A percentile compares a stretch with the other conserved stretches of the same genome.
Evolutionary conservation across 2,113 vertebrate species (phyloP).

Genomic region (Gnathonemus longibarbis): DNA sequence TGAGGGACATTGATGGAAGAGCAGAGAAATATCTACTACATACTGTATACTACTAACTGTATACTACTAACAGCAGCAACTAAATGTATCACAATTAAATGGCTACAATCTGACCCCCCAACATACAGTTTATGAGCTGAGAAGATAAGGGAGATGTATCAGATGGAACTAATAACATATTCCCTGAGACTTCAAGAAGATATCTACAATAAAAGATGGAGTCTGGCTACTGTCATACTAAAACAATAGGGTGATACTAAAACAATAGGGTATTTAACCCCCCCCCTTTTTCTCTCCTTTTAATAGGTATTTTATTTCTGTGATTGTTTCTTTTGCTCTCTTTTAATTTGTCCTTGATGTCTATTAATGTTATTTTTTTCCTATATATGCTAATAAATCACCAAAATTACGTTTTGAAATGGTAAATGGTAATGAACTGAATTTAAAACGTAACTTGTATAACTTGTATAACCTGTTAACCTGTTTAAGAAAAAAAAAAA

Average conservation of each 20-base stretch:
- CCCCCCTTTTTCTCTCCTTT: no score
- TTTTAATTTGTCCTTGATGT: no score
- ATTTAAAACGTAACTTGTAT: no score
- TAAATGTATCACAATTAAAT: no score
- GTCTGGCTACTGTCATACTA: neutral
- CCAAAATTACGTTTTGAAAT: neutral
- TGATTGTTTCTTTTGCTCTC: no score
- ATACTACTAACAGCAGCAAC: no score
- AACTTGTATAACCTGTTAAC: no score
- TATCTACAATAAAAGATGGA: neutral
- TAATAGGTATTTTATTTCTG: no score
- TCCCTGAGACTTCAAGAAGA: neutral
- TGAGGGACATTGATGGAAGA: no score
- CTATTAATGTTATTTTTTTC: neutral
- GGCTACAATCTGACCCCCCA: no score
- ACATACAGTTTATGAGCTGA: neutral
- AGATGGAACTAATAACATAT: neutral
- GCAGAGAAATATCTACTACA: no score
- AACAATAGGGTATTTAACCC: neutral
- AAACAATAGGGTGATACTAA: neutral
- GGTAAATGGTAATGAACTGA: neutral
- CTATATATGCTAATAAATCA: neutral
- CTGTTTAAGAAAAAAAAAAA: neutral
- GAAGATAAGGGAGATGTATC: neutral
- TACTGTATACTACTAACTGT: no score